These are phyloP conservation scores for Eucidaris tribuloides DNA, from an alignment of 35 echinoderm and acorn worm genomes.

Conservation along the genomic window DNA sequence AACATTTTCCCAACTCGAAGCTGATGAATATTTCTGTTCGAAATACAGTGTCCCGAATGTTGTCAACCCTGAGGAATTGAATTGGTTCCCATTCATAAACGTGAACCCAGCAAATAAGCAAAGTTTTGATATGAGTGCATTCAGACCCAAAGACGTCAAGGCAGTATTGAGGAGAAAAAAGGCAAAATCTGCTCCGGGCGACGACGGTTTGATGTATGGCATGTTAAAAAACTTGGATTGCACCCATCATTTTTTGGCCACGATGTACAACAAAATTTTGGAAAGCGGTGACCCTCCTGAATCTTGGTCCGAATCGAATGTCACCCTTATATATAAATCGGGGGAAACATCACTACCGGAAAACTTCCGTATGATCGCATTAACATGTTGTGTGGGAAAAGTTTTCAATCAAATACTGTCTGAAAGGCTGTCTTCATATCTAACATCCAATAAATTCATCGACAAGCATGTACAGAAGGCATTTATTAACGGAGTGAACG, in stretches of 20 bases:
- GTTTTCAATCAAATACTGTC: background rate
- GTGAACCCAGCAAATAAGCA: background rate
- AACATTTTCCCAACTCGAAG: background rate
- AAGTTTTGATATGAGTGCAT: background rate
- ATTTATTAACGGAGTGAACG: slow-evolving; percentile 2
- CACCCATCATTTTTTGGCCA: background rate
- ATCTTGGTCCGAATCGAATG: background rate
- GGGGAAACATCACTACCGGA: background rate
- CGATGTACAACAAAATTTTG: background rate
- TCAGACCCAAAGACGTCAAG: background rate
- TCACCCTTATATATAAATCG: background rate
- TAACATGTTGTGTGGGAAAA: background rate
- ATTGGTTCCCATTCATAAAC: background rate
- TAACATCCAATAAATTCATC: background rate
- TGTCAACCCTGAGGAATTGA: background rate
- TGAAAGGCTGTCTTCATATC: background rate
- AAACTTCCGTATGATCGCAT: background rate
- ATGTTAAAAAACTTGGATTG: background rate
- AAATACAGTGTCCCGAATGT: background rate
- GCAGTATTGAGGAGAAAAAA: background rate
- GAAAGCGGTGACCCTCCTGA: background rate
- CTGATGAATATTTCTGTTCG: background rate
- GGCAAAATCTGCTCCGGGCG: background rate
- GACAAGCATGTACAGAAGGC: background rate
- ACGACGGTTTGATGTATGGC: background rate